phyloP scores from a whole-genome alignment of 2,888 invertebrate species.

The Drosophila niveifrons region DNA sequence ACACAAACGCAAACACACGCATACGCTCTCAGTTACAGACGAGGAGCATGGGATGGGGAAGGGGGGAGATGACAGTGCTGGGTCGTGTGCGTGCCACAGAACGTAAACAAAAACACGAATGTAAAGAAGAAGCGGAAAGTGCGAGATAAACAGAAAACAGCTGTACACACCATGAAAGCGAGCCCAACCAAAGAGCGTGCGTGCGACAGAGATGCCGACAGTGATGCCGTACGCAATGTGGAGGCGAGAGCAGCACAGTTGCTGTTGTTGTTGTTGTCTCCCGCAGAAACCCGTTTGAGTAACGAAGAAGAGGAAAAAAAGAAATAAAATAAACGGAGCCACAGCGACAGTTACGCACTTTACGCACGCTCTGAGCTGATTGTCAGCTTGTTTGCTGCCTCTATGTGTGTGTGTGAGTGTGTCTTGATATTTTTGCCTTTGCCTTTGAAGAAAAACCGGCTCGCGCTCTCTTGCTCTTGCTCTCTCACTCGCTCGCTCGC shows the following conservation, averaged over 20 bases:
- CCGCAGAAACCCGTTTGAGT: conserved; percentile 69
- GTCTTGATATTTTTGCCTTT: conserved; percentile 42
- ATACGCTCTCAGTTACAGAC: background rate
- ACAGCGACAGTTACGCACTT: conserved; percentile 78
- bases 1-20: conserved; percentile 8
- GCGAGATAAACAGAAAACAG: conserved; percentile 81
- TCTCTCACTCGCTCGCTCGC: background rate
- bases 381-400: conserved; percentile 10
- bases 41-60: background rate
- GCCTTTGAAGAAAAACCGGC: conserved; percentile 78
- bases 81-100: conserved; percentile 71
- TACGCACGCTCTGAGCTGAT: conserved; percentile 72
- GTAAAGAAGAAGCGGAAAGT: conserved; percentile 79
- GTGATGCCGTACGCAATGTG: conserved; percentile 34
- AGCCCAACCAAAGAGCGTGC: background rate
- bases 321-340: conserved; percentile 36
- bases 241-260: conserved; percentile 18
- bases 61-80: conserved; percentile 31
- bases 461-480: conserved; percentile 16
- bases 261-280: conserved; percentile 44
- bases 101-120: conserved; percentile 81
- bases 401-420: conserved; percentile 12
- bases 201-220: conserved; percentile 32
- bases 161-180: conserved; percentile 71
- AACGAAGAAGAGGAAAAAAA: conserved; percentile 12